These are phyloP conservation scores for Nomada fabriciana DNA, from an alignment of 2,888 invertebrate genomes.

Conservation along the genomic window DNA sequence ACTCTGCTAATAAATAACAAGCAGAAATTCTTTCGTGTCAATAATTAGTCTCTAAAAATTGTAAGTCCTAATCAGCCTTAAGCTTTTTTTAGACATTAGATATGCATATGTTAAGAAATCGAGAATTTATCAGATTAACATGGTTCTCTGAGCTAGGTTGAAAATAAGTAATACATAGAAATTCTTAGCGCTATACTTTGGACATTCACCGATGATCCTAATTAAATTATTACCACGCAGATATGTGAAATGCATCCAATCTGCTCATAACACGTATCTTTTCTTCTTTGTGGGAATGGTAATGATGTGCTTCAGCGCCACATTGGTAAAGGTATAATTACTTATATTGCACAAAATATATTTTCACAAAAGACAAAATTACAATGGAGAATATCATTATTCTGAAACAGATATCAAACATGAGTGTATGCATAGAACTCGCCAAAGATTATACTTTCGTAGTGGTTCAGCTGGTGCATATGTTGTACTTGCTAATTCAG, in stretches of 20 bases:
- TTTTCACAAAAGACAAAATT: accelerated
- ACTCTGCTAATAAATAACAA: too few relatives aligned
- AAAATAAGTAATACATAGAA: neutral
- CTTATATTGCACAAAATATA: too few relatives aligned
- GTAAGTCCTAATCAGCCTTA: too few relatives aligned
- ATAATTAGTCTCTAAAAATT: too few relatives aligned
- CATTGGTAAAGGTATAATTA: slow-evolving; percentile 14
- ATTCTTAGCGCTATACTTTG: neutral
- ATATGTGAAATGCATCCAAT: neutral
- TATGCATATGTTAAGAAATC: neutral
- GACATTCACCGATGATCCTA: neutral
- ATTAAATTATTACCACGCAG: neutral
- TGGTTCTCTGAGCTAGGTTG: neutral
- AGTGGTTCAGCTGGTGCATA: slow-evolving; percentile 4
- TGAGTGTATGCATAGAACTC: neutral
- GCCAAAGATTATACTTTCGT: neutral
- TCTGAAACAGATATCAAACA: neutral
- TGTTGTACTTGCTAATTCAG: slow-evolving; percentile 13
- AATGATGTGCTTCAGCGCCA: slow-evolving; percentile 8
- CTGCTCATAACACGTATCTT: neutral
- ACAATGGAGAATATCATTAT: neutral
- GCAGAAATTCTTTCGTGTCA: too few relatives aligned
- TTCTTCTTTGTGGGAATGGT: slow-evolving; percentile 2
- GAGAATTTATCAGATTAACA: neutral
- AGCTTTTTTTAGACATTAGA: too few relatives aligned